These are phyloP conservation scores for Chironomus striatipennis DNA, from an alignment of 1,140 invertebrate genomes.

Conservation along the genomic window DNA sequence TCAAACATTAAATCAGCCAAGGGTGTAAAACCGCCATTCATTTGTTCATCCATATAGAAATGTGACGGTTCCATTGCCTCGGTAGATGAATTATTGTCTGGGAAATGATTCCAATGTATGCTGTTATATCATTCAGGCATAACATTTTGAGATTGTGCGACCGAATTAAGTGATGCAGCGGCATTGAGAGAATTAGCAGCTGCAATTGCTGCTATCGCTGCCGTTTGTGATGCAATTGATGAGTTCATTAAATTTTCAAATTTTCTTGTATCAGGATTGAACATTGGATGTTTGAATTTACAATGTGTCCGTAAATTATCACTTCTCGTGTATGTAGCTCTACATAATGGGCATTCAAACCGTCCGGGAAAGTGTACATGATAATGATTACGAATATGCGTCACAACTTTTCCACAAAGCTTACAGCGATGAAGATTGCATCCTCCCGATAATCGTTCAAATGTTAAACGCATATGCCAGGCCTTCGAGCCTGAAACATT, in stretches of 20 bases:
- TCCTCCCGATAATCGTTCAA: conserved; percentile 78
- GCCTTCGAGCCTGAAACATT: conserved; percentile 79
- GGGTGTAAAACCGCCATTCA: too few relatives aligned
- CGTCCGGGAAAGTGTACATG: conserved; percentile 81
- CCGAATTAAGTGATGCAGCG: conserved; percentile 31
- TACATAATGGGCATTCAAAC: conserved; percentile 78
- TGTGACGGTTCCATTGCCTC: not conserved
- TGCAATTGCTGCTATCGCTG: conserved; percentile 44
- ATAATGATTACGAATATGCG: conserved; percentile 84
- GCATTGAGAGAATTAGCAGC: conserved; percentile 38
- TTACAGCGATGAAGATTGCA: conserved; percentile 83
- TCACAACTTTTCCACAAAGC: conserved; percentile 83
- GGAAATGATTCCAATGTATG: not conserved
- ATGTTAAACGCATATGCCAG: conserved; percentile 84
- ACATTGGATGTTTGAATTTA: conserved; percentile 78
- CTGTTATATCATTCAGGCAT: conserved; percentile 39
- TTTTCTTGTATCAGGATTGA: conserved; percentile 70
- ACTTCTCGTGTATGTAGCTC: conserved; percentile 76
- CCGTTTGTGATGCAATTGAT: conserved; percentile 44
- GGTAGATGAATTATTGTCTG: not conserved
- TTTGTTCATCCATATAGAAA: too few relatives aligned
- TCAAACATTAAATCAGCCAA: too few relatives aligned
- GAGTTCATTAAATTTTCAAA: conserved; percentile 57
- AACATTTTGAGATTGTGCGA: conserved; percentile 31
- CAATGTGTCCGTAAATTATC: conserved; percentile 81